These are phyloP conservation scores for Caranx melampygus DNA, from an alignment of 2,113 vertebrate species.

Conservation along the genomic window DNA sequence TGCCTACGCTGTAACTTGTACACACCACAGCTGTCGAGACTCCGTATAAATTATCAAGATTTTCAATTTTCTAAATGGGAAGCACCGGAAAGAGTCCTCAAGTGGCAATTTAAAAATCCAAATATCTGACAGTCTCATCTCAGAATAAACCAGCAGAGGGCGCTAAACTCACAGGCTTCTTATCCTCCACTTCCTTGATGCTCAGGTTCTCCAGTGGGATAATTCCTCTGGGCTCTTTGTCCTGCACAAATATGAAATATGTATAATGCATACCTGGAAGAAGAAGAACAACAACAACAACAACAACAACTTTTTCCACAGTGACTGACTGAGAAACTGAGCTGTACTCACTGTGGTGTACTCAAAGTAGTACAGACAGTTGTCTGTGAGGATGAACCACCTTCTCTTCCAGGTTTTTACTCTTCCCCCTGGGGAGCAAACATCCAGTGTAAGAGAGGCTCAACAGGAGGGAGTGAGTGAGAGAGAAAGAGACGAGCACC, in stretches of 20 bases:
- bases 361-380: conserved; percentile 99
- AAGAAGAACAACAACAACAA: background rate
- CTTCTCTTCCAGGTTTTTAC: conserved; percentile 99
- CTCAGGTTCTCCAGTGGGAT: conserved; percentile 98
- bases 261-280: background rate
- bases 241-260: conserved; percentile 77
- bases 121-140: background rate
- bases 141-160: conserved; percentile 48
- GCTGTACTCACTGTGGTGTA: conserved; percentile 93
- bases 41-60: background rate
- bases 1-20: no score
- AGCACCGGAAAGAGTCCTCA: background rate
- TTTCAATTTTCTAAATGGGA: background rate
- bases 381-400: conserved; percentile 99
- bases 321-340: background rate
- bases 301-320: background rate
- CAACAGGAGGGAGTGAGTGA: conserved; percentile 6
- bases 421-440: conserved; percentile 89
- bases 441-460: conserved; percentile 71
- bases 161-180: conserved; percentile 91
- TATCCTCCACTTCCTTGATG: conserved; percentile 97
- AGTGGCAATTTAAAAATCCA: background rate
- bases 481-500: conserved; percentile 51
- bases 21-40: background rate
- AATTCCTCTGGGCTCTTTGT: conserved; percentile 98